These are phyloP conservation scores for Torymus auratus DNA, from an alignment of 2,888 invertebrate species.

Conservation along the genomic window DNA sequence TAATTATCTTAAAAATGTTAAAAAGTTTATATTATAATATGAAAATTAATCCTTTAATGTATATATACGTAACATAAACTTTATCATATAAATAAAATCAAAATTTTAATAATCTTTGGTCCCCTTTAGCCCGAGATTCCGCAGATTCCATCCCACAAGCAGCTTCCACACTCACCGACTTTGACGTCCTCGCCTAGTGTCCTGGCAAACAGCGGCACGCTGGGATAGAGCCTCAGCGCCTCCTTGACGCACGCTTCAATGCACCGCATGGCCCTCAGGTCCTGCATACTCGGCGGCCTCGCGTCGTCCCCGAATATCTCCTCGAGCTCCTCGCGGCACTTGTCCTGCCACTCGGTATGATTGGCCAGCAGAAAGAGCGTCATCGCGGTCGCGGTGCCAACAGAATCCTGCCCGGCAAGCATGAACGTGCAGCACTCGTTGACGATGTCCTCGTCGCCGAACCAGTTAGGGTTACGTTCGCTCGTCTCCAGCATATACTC, in stretches of 20 bases:
- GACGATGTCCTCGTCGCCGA: slow-evolving; percentile 80
- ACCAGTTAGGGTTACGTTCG: slow-evolving; percentile 76
- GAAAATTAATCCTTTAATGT: too few relatives aligned
- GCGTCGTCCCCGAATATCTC: slow-evolving; percentile 63
- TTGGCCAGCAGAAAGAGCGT: slow-evolving; percentile 79
- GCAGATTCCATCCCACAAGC: too few relatives aligned
- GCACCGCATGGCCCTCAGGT: slow-evolving; percentile 67
- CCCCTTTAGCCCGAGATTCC: too few relatives aligned
- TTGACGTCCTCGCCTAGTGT: slow-evolving; percentile 69
- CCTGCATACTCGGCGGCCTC: slow-evolving; percentile 63
- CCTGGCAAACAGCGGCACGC: slow-evolving; percentile 70
- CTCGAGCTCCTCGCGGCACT: slow-evolving; percentile 67
- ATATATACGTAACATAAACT: too few relatives aligned
- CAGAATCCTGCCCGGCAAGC: slow-evolving; percentile 82
- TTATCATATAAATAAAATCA: too few relatives aligned
- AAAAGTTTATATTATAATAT: too few relatives aligned
- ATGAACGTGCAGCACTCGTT: slow-evolving; percentile 82
- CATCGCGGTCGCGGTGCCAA: slow-evolving; percentile 80
- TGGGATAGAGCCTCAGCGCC: slow-evolving; percentile 71
- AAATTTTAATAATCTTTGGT: too few relatives aligned
- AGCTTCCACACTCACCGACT: slow-evolving; percentile 62
- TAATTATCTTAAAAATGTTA: too few relatives aligned
- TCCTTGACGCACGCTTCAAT: slow-evolving; percentile 74
- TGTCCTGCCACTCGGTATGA: slow-evolving; percentile 77
- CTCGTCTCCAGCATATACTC: slow-evolving; percentile 79